Evolutionary conservation across 2,113 vertebrate genomes (phyloP), one percentile per base, ranked within the genome.

Genomic region (Pteruthius melanotis): DNA sequence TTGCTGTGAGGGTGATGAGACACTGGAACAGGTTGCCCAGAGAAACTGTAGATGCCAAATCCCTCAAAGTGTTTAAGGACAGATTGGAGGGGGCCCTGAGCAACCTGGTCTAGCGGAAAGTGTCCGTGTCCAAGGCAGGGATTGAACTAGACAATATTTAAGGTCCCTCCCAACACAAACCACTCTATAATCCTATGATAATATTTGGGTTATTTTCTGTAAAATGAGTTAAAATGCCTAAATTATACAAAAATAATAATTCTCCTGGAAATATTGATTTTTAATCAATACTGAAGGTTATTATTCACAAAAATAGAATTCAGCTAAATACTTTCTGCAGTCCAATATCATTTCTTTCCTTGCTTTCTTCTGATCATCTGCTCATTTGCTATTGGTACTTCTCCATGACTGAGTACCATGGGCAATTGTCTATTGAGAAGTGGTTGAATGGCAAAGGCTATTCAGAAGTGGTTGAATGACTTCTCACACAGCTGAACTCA

Each of bases 361-460:
- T 69, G 10, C 31, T 81, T 80, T 81, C 42, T 92, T 17, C 31
- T 56, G 30, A 24, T 86, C 11, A 33, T 68, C 27, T 68, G 40
- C 11, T 72, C 31, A 37, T 74, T 82, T 10, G 1, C 11, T 74
- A 17, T 78, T 61, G 30, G 18, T 71, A 63, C 12, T 66, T 70
- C 33, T 88, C 40, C 64, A 47, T 40, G 64, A 45, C 30, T 63
- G 87, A 93, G 33, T 30, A 74, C 47, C 0, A 0, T 0, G 0
- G 52, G 24, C 35, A 31, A 39, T 14, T 57, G 33, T 54, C 77
- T 65, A 56, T 26, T 0, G 0, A 83, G 63, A 83, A 88, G 13
- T 19, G n/a, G 59, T 42, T 1, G 20, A 94, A 39, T 40, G 54
- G 47, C 1, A 3, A 85, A 75, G 17, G 50, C 17, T 83, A n/a